These are phyloP conservation scores for Callochromis pleurospilus DNA, from an alignment of 2,113 vertebrate species.

Conservation along the genomic window DNA sequence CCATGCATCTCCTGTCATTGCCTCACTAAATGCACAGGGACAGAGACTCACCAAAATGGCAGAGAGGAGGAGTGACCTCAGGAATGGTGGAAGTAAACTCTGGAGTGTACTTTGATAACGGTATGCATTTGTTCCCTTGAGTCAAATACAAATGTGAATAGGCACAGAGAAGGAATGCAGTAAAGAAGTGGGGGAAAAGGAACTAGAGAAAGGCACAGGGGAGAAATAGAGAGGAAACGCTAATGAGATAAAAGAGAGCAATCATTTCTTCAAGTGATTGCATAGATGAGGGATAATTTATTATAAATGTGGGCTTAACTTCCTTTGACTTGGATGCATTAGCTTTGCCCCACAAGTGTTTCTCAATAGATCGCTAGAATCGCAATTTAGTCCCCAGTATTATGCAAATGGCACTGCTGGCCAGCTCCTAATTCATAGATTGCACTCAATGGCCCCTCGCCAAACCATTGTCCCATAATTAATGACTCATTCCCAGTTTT, in stretches of 20 bases:
- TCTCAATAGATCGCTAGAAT: slow-evolving; percentile 54
- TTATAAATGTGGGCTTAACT: slow-evolving; percentile 52
- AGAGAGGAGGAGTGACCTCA: neutral
- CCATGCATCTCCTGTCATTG: slow-evolving; percentile 43
- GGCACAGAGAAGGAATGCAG: neutral
- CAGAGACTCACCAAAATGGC: slow-evolving; percentile 31
- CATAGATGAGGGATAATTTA: slow-evolving; percentile 58
- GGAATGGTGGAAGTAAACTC: slow-evolving; percentile 33
- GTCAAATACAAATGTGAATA: slow-evolving; percentile 16
- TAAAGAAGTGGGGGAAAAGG: neutral
- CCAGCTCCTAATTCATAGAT: slow-evolving; percentile 61
- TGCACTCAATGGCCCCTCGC: slow-evolving; percentile 38
- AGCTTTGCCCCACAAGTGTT: slow-evolving; percentile 55
- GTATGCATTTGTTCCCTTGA: slow-evolving; percentile 47
- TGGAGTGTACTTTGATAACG: slow-evolving; percentile 32
- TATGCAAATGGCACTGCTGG: slow-evolving; percentile 57
- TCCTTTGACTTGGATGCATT: slow-evolving; percentile 63
- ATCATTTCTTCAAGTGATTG: slow-evolving; percentile 63
- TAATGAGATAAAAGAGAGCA: slow-evolving; percentile 52
- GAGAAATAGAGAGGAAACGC: slow-evolving; percentile 16
- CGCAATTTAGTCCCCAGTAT: slow-evolving; percentile 52
- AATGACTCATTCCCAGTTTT: slow-evolving; percentile 46
- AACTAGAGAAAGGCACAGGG: neutral
- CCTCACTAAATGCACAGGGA: slow-evolving; percentile 23
- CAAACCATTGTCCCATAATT: slow-evolving; percentile 59